Evolutionary conservation across 2,888 invertebrate genomes (phyloP).

Genomic region (Hydrotaea cyrtoneurina): DNA sequence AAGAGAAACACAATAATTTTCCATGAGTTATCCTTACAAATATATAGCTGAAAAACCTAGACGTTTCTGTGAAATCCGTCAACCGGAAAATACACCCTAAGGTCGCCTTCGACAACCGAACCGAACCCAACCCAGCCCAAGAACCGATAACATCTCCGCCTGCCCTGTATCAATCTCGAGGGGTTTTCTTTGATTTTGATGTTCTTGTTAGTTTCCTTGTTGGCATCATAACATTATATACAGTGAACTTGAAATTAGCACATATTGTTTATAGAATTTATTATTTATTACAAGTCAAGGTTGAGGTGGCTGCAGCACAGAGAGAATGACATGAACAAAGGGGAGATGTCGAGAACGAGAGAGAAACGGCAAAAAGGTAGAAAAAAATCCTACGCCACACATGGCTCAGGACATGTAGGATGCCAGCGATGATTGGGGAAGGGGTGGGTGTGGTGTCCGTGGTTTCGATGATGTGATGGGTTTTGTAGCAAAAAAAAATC

Average conservation of each 20-base stretch:
- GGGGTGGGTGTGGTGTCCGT: neutral
- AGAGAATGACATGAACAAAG: no score
- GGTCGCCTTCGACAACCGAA: no score
- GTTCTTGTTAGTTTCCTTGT: neutral
- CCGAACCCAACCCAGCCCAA: neutral
- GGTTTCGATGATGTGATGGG: neutral
- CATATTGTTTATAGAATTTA: constrained; percentile 23
- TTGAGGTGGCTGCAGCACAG: neutral
- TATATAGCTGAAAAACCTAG: no score
- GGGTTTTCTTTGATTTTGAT: neutral
- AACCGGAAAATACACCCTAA: no score
- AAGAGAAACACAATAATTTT: no score
- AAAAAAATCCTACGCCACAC: neutral
- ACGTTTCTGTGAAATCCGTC: no score
- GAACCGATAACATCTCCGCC: neutral
- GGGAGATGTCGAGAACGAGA: neutral
- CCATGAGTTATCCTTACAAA: no score
- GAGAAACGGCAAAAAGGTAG: neutral
- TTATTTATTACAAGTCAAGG: constrained; percentile 32
- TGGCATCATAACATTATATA: constrained; percentile 7
- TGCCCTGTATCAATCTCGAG: neutral
- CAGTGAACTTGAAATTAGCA: constrained; percentile 39
- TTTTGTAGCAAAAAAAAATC: neutral
- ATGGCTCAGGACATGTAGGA: neutral
- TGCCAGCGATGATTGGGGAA: neutral